Conservation (phyloP, 2,113 vertebrate species). For the Melanotaenia duboulayi region DNA sequence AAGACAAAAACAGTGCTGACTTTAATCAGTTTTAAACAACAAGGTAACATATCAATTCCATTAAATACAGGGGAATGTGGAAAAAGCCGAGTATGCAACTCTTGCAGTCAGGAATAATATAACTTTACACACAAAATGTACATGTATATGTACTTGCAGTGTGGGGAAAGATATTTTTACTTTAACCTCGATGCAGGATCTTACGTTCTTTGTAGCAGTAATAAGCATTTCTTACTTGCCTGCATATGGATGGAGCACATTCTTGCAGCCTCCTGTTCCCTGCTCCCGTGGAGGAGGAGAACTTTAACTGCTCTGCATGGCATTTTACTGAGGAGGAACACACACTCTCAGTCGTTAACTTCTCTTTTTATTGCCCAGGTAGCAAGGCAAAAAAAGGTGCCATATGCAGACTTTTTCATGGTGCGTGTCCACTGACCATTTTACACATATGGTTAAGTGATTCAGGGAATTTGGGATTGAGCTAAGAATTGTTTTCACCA, state of each 20-base stretch:
- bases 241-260: constrained; percentile 50
- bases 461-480: constrained; percentile 19
- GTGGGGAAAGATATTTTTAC: constrained; percentile 1
- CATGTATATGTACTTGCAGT: too few species aligned
- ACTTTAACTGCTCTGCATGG: constrained; percentile 52
- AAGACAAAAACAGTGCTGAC: background rate
- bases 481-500: background rate
- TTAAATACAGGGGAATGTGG: background rate
- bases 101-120: background rate
- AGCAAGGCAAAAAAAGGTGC: constrained; percentile 47
- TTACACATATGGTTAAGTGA: constrained; percentile 42
- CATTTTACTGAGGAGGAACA: constrained; percentile 63
- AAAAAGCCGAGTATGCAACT: background rate
- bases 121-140: too few species aligned
- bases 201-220: constrained; percentile 9
- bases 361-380: constrained; percentile 55
- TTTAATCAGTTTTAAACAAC: background rate
- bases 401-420: constrained; percentile 39
- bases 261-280: constrained; percentile 59
- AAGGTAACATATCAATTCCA: background rate
- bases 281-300: constrained; percentile 45
- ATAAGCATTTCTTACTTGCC: constrained; percentile 18
- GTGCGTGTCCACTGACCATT: constrained; percentile 21
- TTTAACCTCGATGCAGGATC: constrained; percentile 8
- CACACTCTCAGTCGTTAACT: constrained; percentile 58